Conservation (phyloP, 2,797 vertebrate genomes). For the Pseudochirops corinnae region DNA sequence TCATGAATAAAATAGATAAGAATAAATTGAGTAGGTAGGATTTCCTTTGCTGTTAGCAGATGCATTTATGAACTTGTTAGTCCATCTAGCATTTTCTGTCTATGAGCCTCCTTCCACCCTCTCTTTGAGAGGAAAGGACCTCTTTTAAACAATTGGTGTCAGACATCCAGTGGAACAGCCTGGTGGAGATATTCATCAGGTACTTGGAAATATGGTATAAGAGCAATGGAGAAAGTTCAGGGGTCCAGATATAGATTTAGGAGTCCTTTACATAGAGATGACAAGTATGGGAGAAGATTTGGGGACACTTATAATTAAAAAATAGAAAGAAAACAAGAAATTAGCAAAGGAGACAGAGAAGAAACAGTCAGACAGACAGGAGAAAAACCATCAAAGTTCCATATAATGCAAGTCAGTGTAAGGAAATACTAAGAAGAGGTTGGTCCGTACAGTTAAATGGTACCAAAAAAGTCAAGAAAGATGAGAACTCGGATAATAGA, state of each 20-base stretch:
- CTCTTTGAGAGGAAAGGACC: background rate
- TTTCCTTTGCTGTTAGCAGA: background rate
- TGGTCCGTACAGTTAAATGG: background rate
- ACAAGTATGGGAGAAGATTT: background rate
- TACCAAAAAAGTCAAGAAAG: background rate
- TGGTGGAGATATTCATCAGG: background rate
- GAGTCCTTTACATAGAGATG: background rate
- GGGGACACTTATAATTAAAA: background rate
- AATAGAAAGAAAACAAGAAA: background rate
- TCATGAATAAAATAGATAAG: background rate
- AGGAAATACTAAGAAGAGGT: background rate
- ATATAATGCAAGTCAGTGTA: background rate
- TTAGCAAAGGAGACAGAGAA: background rate
- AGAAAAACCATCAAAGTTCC: background rate
- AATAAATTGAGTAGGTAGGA: background rate
- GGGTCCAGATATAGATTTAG: background rate
- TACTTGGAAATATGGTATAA: background rate
- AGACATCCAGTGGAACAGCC: background rate
- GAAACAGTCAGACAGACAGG: no score
- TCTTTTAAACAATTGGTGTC: background rate
- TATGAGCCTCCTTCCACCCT: background rate
- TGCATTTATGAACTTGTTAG: background rate
- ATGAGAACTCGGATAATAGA: background rate
- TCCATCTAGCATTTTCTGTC: background rate
- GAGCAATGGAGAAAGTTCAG: background rate